Evolutionary conservation across 2,797 vertebrate genomes (phyloP), one percentile per base, ranked within the genome.

Genomic region (Apodemus agrarius): DNA sequence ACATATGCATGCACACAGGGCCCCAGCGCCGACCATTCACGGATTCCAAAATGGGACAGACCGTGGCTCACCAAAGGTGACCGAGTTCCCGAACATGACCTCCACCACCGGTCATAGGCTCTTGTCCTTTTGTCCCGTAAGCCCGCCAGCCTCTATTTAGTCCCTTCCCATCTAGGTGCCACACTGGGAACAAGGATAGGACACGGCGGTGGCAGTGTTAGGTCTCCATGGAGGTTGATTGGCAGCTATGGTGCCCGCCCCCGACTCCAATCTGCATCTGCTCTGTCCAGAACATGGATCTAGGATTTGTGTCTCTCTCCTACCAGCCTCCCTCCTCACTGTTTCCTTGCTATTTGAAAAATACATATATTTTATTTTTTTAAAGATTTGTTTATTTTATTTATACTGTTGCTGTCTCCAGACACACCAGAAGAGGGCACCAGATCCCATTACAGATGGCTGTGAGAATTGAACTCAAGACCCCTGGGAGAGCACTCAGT

Each of bases 1-100:
- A 29, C 3, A 9, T 61, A 34, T 12, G 31, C n/a, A 3, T 1
- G 6, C 6, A 26, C 57, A 69, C 34, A 17, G 0, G 13, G 7
- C 37, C 49, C 46, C 57, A 46, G 9, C 37, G 69, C 65, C 1
- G 31, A n/a, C 78, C 57, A 7, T n/a, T 59, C 10, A 74, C 12
- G 85, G 92, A 91, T 80, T 26, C 37, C 4, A 37, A 80, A 57
- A 24, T 72, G 69, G 69, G n/a, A 72, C 19, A 3, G n/a, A 72
- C 67, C n/a, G 7, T 72, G 67, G 34, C 34, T 37, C 34, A 72
- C 67, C 34, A 72, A 59, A 3, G 24, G 14, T 67, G 26, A 3
- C 59, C 24, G 37, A 46, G 34, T 67, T 52, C 52, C 24, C 61
- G 72, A 13, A 22, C 54, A 1, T 4, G 75, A 46, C 31, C 90